These are phyloP conservation scores for Pocillopora grandis DNA, from an alignment of 92 coral and sea anemone genomes.

Conservation along the genomic window DNA sequence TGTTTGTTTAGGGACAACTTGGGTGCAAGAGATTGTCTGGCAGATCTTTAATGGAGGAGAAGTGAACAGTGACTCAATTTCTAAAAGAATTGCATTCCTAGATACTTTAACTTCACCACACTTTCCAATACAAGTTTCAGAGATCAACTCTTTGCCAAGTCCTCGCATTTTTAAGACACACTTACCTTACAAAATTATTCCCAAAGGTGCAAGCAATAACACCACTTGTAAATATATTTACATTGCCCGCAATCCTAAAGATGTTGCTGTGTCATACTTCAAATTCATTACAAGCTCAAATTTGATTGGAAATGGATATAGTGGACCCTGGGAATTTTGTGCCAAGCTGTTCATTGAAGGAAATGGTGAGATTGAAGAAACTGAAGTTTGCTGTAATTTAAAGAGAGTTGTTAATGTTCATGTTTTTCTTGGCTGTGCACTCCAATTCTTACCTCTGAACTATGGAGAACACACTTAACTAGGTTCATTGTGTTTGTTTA, in stretches of 20 bases:
- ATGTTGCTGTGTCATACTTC: conserved; percentile 41
- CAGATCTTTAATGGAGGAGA: conserved; percentile 33
- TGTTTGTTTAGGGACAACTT: conserved; percentile 32
- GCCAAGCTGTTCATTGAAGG: conserved; percentile 23
- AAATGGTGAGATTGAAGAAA: conserved; percentile 16
- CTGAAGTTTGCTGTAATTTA: not conserved
- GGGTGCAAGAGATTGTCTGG: conserved; percentile 44
- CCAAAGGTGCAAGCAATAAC: conserved; percentile 27
- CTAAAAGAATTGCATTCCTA: not conserved
- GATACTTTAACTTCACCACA: not conserved
- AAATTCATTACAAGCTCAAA: conserved; percentile 9
- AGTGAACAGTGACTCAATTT: not conserved
- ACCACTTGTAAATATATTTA: conserved; percentile 40
- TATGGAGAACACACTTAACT: not conserved
- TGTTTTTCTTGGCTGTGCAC: no score
- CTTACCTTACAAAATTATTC: conserved; percentile 28
- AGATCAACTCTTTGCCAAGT: conserved; percentile 18
- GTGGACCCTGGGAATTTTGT: conserved; percentile 40
- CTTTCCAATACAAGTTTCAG: no score
- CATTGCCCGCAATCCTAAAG: conserved; percentile 57
- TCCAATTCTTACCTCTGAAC: not conserved
- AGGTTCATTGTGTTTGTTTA: not conserved
- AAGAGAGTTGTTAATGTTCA: not conserved
- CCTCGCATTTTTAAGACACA: conserved; percentile 53
- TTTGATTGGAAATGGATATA: not conserved